A percentile compares a stretch with the other conserved stretches of the same genome.
Conservation (phyloP, 2,888 invertebrate species). For the Acleris sparsana region DNA sequence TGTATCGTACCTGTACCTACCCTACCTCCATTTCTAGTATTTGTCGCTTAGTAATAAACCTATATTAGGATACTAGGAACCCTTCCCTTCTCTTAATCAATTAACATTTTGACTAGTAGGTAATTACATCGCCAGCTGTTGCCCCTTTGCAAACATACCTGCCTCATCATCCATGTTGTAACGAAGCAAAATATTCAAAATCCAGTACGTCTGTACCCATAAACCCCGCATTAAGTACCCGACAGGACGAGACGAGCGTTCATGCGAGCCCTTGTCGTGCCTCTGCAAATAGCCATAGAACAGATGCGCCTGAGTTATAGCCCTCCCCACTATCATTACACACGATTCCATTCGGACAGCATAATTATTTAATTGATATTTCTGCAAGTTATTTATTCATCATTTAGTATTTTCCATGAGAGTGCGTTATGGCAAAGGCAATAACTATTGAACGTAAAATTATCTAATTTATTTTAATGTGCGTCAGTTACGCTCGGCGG, state of each 20-base stretch:
- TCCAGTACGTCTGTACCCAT: conserved; percentile 38
- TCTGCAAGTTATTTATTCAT: conserved; percentile 84
- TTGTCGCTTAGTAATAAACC: too few species aligned
- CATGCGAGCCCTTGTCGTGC: conserved; percentile 69
- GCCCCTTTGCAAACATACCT: conserved; percentile 16
- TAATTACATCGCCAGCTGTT: conserved; percentile 27
- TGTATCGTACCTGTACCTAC: too few species aligned
- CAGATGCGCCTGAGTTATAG: conserved; percentile 83
- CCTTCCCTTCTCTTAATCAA: conserved; percentile 12
- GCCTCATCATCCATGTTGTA: background rate
- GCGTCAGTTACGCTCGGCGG: conserved; percentile 9
- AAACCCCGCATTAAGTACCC: conserved; percentile 40
- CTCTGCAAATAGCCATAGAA: conserved; percentile 81
- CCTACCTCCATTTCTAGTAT: too few species aligned
- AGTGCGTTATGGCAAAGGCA: conserved; percentile 66
- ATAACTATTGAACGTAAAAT: conserved; percentile 33
- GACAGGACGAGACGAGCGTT: conserved; percentile 32
- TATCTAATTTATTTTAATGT: conserved; percentile 35
- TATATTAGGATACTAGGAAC: too few species aligned
- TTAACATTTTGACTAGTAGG: conserved; percentile 21
- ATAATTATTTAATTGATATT: conserved; percentile 86
- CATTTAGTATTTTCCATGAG: conserved; percentile 77
- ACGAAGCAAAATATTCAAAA: conserved; percentile 12
- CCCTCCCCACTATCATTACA: conserved; percentile 82
- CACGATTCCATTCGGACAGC: conserved; percentile 84